Evolutionary conservation across 2,888 invertebrate genomes (phyloP), one percentile per base, ranked within the genome.

Genomic region (Phania funesta): DNA sequence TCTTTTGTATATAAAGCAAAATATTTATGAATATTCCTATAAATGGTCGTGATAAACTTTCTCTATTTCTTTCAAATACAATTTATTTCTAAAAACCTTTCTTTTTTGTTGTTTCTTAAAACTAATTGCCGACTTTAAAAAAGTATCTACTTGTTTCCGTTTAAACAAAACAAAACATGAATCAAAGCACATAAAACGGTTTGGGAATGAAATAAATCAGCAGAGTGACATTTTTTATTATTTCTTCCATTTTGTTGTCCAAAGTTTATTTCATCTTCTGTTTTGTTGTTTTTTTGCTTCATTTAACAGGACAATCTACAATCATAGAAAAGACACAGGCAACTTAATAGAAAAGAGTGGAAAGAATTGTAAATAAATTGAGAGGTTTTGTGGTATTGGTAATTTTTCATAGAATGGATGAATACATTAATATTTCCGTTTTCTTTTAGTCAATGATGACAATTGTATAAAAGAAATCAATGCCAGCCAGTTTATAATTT

Each of bases 381-480:
- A 52, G 29, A 11, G 38, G 32, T 29, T 20, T 1, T 24, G 29
- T 64, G 46, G 41, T 16, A 52, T 18, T 50, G 16, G 41, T 56
- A 5, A 80, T 70, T 64, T 75, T 56, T 48, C 24, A 32, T 75
- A 64, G 74, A 64, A 46, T 48, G 65, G 46, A 64, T 32, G 48
- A 65, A 67, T 54, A 46, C 62, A 70, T 48, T 70, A 54, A 56
- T 64, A 54, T 68, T 35, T 80, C 74, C 79, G 74, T 74, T 75
- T 75, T 64, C 74, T 62, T 3, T 80, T 38, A 54, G 48, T 22
- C 58, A 32, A 58, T 18, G 32, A 32, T 18, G 32, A 44, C 35
- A 18, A 32, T 11, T 58, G 56, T 13, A 20, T 32, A 18, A 48
- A 38, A 22, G 35, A 48, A 38, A 41, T 48, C n/a, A 52, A 35